These are phyloP conservation scores for Aromia moschata DNA, from an alignment of 2,888 invertebrate species.

Conservation along the genomic window DNA sequence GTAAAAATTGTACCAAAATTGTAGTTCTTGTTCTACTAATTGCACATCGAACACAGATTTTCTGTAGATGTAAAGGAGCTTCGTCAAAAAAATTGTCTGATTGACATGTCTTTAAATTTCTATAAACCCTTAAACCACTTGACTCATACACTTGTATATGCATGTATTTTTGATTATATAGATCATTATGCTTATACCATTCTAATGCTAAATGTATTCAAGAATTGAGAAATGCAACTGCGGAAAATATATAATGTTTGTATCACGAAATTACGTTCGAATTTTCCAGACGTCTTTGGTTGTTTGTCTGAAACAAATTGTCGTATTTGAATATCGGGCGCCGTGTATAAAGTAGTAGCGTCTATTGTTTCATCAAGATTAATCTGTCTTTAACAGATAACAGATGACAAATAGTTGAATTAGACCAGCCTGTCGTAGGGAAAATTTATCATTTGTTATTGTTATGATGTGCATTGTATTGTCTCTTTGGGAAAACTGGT, in stretches of 20 bases:
- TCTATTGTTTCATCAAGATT: conserved; percentile 49
- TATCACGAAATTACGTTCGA: neutral
- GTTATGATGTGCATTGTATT: conserved; percentile 36
- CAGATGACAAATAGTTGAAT: conserved; percentile 48
- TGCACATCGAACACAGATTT: too few relatives aligned
- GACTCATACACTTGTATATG: too few relatives aligned
- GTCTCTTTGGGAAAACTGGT: conserved; percentile 27
- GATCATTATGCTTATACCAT: neutral
- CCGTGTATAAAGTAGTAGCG: conserved; percentile 13
- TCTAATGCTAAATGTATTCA: too few relatives aligned
- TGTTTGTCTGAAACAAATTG: neutral
- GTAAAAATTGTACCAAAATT: too few relatives aligned
- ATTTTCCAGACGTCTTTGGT: neutral
- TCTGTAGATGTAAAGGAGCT: too few relatives aligned
- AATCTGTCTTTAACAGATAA: conserved; percentile 51
- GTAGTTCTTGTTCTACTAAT: too few relatives aligned
- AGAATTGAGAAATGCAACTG: too few relatives aligned
- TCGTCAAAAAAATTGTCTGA: too few relatives aligned
- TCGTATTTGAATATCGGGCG: conserved; percentile 13
- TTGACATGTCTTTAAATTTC: too few relatives aligned
- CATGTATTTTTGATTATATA: neutral
- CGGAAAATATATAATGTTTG: too few relatives aligned
- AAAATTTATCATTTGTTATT: conserved; percentile 45
- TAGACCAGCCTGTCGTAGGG: conserved; percentile 32
- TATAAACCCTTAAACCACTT: too few relatives aligned